Percentiles rank a stretch among this genome's conserved stretches.
Evolutionary conservation across 2,888 invertebrate species (phyloP).

Genomic region (Marasmarcha lunaedactyla): DNA sequence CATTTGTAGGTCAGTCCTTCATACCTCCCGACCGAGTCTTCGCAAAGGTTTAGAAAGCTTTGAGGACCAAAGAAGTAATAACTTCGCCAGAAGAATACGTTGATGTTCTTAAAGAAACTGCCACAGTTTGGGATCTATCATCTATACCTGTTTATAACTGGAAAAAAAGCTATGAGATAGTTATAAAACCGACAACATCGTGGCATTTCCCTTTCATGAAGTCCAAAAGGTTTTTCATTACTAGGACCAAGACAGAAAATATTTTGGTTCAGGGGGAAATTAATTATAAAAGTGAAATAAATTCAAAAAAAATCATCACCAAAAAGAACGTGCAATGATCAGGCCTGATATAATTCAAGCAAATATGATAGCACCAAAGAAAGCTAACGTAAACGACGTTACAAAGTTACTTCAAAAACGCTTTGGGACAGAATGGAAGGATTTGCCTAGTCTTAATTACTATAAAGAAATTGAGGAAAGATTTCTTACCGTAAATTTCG

Average conservation of each 20-base stretch:
- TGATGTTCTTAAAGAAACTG: constrained; percentile 10
- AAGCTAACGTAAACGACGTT: constrained; percentile 13
- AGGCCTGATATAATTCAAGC: constrained; percentile 8
- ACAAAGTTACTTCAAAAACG: constrained; percentile 8
- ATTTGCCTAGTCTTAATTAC: constrained; percentile 9
- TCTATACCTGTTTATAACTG: constrained; percentile 12
- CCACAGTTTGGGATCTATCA: constrained; percentile 6
- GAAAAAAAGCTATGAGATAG: constrained; percentile 8
- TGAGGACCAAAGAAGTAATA: constrained; percentile 7
- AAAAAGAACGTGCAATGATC: constrained; percentile 12
- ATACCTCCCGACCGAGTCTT: constrained; percentile 3
- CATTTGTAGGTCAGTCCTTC: constrained; percentile 6
- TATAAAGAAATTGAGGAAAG: constrained; percentile 10
- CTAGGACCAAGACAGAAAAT: constrained; percentile 13
- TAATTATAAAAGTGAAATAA: constrained; percentile 9
- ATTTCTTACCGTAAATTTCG: neutral
- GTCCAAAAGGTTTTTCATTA: constrained; percentile 7
- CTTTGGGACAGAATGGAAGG: constrained; percentile 10
- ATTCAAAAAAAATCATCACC: constrained; percentile 9
- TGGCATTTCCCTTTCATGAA: too few relatives aligned
- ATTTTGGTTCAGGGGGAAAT: constrained; percentile 13
- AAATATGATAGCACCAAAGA: constrained; percentile 10
- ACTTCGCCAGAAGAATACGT: constrained; percentile 4
- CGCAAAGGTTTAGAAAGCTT: constrained; percentile 6
- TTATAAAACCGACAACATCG: constrained; percentile 9